These are phyloP conservation scores for Neotoxoptera formosana DNA, from an alignment of 1,140 invertebrate genomes.

Conservation along the genomic window DNA sequence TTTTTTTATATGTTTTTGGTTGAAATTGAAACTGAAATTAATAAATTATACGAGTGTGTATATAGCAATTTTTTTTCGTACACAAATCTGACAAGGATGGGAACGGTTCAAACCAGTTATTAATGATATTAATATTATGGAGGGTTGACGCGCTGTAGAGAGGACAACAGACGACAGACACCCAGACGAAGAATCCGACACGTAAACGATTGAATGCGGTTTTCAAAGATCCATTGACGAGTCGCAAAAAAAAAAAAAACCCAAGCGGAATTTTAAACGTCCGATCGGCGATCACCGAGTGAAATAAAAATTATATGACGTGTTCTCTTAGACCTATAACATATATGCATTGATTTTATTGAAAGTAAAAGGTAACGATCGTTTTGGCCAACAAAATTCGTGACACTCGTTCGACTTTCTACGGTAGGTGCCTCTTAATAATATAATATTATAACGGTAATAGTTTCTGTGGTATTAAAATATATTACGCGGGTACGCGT, in stretches of 20 bases:
- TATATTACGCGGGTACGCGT: background rate
- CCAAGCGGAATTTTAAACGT: slow-evolving; percentile 20
- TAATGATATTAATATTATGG: slow-evolving; percentile 52
- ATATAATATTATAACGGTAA: background rate
- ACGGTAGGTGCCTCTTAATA: background rate
- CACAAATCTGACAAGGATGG: slow-evolving; percentile 47
- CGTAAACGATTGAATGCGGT: slow-evolving; percentile 19
- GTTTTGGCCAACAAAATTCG: background rate
- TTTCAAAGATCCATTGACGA: slow-evolving; percentile 48
- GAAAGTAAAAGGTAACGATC: slow-evolving; percentile 15
- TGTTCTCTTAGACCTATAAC: background rate
- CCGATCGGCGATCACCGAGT: background rate
- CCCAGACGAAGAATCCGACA: slow-evolving; percentile 51
- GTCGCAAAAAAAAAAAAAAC: background rate
- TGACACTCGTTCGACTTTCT: background rate
- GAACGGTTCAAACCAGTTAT: slow-evolving; percentile 41
- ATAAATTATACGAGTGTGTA: slow-evolving; percentile 1
- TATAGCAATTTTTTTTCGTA: background rate
- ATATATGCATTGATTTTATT: background rate
- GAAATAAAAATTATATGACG: slow-evolving; percentile 16
- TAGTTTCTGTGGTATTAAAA: background rate
- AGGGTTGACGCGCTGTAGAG: slow-evolving; percentile 61
- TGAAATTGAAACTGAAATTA: background rate
- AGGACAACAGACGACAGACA: slow-evolving; percentile 43
- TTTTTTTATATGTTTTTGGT: background rate